Evolutionary conservation across 2,113 vertebrate genomes (phyloP), one percentile per base, ranked within the genome.

Genomic region (Anoplopoma fimbria): DNA sequence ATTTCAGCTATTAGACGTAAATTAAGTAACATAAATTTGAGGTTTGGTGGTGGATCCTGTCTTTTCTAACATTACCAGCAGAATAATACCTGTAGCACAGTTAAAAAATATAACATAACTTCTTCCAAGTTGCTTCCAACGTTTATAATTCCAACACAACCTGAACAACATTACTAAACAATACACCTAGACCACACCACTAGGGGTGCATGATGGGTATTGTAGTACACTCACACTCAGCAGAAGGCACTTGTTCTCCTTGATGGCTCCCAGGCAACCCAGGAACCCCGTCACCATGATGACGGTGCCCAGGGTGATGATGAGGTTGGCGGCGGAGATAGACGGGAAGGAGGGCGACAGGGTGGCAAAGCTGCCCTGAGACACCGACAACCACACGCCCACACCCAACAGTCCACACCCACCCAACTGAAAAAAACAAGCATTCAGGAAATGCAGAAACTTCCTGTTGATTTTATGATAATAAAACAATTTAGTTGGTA

Each of bases 181-280:
- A 47, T 17, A 10, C 4, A 29, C 45, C 29, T 4, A 45, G 49
- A 38, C 25, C 23, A 17, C 31, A 27, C 25, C 15, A 29, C 25
- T 0, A 61, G 23, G 33, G 74, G 40, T 69, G 63, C 64, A 80
- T 47, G 38, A 51, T 84, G 75, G 77, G 78, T 29, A 55, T 0
- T 63, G 45, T 62, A 47, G 57, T 74, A 0, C 10, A 96, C 98
- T 97, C 95, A 99, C 98, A 21, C 97, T 99, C 88, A 99, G 93
- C 58, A 99, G 96, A 88, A 99, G 96, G 94, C 97, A 99, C 95
- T 99, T 99, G 94, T 99, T 99, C 95, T 99, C 98, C 94, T 99
- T 99, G 95, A 99, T 99, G 96, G 98, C 97, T 62, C 98, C 98
- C 72, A 99, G 94, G 87, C 98, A 99, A 40, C 98, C 98, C 53